These are phyloP conservation scores for Orthonyx spaldingii DNA, from an alignment of 2,113 vertebrate genomes.

Conservation along the genomic window DNA sequence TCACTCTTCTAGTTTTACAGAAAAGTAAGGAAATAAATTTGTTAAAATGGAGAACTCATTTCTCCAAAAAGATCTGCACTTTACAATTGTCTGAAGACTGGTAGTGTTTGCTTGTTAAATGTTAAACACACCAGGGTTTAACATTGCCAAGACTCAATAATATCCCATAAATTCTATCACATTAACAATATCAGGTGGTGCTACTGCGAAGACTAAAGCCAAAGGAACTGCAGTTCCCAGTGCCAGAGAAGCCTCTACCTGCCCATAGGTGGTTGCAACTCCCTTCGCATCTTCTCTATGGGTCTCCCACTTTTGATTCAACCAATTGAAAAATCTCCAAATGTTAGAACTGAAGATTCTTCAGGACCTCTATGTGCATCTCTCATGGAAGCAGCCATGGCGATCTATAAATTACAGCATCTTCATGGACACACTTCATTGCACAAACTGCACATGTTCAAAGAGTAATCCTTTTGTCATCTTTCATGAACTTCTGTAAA, in stretches of 20 bases:
- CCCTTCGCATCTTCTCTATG: background rate
- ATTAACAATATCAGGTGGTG: background rate
- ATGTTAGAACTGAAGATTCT: background rate
- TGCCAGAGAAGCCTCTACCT: background rate
- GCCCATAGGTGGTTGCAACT: background rate
- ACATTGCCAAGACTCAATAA: background rate
- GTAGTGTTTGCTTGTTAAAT: background rate
- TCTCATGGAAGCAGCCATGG: background rate
- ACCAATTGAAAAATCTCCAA: background rate
- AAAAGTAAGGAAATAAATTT: background rate
- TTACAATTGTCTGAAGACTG: background rate
- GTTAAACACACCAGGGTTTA: background rate
- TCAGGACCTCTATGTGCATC: background rate
- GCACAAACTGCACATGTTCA: background rate
- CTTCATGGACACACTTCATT: background rate
- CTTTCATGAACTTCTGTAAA: background rate
- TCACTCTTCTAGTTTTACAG: background rate
- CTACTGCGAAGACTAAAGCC: background rate
- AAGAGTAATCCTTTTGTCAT: background rate
- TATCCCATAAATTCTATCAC: background rate
- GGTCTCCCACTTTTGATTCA: background rate
- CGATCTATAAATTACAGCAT: background rate
- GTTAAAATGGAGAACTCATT: background rate
- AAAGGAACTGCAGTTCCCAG: background rate
- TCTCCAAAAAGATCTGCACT: background rate